Base-by-base conservation (phyloP, 2,797 vertebrate genomes). In the Ispidina picta region DNA sequence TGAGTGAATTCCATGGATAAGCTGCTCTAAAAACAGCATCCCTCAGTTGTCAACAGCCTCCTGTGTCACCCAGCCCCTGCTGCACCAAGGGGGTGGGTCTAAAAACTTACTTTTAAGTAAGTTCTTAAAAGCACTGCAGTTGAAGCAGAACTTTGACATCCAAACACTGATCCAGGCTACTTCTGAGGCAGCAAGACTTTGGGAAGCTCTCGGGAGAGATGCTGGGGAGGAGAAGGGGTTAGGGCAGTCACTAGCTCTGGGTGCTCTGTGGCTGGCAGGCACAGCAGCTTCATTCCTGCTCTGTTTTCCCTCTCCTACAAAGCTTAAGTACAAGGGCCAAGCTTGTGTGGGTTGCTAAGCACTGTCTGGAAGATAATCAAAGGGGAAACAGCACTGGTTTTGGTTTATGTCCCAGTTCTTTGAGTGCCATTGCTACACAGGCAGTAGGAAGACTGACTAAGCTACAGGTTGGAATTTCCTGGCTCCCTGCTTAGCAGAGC, bases 271-370 rank as follows among this genome's bases (percentile, higher is more conserved):
- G 44, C 46, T 81, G 51, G 43, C 70, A 73, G 59, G 48, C 43
- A 70, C 35, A 23, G 70, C 37, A 91, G 43, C 80, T 92, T 71
- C 58, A 29, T 93, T 93, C 54, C 51, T 88, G 46, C 55, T 64
- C 84, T 89, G 19, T 73, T 85, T 85, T 64, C 20, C 20, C 51
- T 71, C 54, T 84, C 39, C 69, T 66, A 5, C 26, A 62, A 83
- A 86, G 62, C 46, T 64, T 76, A 76, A 81, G 48, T 91, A 79
- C 28, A 28, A 65, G 72, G 46, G 41, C 26, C 28, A 48, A 81
- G 35, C 54, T 83, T 76, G 48, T 64, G 71, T 80, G 51, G 37
- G 91, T 95, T 93, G 89, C 92, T 95, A 93, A 82, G 91, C 83
- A 55, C 75, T 88, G 58, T 68, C 77, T 71, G 65, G 83, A 63